Conservation (phyloP, 2,797 vertebrate species). For the Sebastes iracundus region DNA sequence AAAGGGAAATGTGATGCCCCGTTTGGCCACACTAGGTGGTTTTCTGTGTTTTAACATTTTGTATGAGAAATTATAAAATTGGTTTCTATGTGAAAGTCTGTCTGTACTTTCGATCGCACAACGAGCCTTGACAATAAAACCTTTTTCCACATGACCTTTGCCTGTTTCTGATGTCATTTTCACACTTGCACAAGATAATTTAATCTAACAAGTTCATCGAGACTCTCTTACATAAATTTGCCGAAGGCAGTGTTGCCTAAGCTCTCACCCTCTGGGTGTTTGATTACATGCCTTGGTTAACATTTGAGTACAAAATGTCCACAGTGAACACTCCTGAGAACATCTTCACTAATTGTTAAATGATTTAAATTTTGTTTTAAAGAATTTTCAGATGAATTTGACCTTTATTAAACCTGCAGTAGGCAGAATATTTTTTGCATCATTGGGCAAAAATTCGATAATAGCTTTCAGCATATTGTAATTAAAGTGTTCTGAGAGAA, state of each 20-base stretch:
- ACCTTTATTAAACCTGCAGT: no score
- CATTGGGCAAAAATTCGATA: no score
- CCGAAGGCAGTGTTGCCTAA: not conserved
- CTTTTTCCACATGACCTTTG: slow-evolving; percentile 23
- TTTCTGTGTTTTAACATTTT: slow-evolving; percentile 37
- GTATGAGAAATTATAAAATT: slow-evolving; percentile 21
- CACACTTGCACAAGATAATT: not conserved
- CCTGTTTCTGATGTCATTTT: slow-evolving; percentile 4
- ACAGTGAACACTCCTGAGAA: not conserved
- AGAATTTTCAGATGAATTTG: no score
- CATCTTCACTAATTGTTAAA: not conserved
- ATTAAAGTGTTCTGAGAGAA: no score
- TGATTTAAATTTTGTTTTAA: not conserved
- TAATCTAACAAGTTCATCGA: not conserved
- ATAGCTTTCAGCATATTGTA: no score
- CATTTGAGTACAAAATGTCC: not conserved
- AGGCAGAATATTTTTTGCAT: no score
- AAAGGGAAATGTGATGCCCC: slow-evolving; percentile 36
- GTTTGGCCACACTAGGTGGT: slow-evolving; percentile 14
- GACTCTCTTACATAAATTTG: not conserved
- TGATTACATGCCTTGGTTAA: not conserved
- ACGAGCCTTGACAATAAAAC: slow-evolving; percentile 70
- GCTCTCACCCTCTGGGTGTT: not conserved
- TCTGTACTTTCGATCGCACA: slow-evolving; percentile 48
- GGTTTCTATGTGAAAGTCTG: slow-evolving; percentile 34